Evolutionary conservation across 2,113 vertebrate genomes (phyloP).

Genomic region (Takifugu bimaculatus): DNA sequence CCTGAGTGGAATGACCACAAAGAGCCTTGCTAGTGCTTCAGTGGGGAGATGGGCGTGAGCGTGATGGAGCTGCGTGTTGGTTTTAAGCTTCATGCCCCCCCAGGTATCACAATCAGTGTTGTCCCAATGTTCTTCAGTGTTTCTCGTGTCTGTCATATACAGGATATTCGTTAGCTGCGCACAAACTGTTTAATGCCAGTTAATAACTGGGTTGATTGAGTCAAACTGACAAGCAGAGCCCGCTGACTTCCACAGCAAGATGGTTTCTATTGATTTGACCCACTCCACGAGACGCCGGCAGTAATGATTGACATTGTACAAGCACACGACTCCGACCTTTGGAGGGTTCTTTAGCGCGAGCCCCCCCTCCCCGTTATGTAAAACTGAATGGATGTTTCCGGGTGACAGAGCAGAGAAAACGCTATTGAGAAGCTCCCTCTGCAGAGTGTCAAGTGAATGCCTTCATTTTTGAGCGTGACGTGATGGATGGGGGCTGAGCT

Average conservation of each 20-base stretch:
- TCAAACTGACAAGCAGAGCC: constrained; percentile 26
- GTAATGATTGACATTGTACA: constrained; percentile 37
- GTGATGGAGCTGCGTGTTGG: constrained; percentile 15
- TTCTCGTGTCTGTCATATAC: too few relatives aligned
- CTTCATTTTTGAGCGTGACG: constrained; percentile 49
- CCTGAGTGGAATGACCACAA: constrained; percentile 30
- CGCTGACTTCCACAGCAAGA: constrained; percentile 45
- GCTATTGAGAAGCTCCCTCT: constrained; percentile 42
- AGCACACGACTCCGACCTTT: constrained; percentile 1
- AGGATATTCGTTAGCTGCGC: constrained; percentile 16
- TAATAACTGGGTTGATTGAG: constrained; percentile 44
- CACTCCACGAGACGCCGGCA: constrained; percentile 34
- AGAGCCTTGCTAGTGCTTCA: constrained; percentile 24
- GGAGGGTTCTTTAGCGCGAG: neutral
- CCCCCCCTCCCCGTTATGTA: constrained; percentile 38
- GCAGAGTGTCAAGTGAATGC: constrained; percentile 59
- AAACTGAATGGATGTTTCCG: constrained; percentile 43
- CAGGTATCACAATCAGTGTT: neutral
- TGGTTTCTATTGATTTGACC: constrained; percentile 50
- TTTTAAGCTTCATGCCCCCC: constrained; percentile 32
- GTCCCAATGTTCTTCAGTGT: too few relatives aligned
- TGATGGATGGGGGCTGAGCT: constrained; percentile 31
- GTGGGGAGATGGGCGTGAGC: constrained; percentile 21
- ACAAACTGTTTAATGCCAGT: neutral
- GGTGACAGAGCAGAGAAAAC: constrained; percentile 46